phyloP scores from a whole-genome alignment of 2,797 vertebrate species.

The Pseudotriccus pelzelni region DNA sequence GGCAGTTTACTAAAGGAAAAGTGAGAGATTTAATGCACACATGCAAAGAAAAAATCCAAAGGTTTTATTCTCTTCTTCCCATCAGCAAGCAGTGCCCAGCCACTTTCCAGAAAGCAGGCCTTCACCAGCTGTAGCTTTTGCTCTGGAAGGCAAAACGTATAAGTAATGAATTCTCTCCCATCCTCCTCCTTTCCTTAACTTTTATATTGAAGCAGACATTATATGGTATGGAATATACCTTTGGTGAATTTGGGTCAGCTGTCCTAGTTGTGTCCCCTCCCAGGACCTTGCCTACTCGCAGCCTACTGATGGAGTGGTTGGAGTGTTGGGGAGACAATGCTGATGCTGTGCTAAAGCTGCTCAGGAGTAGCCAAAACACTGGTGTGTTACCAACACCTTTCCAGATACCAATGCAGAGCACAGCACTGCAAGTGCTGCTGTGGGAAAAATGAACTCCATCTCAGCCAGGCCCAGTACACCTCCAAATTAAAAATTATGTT shows the following conservation, averaged over 20 bases:
- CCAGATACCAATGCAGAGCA: neutral
- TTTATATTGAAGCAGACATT: neutral
- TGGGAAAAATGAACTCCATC: neutral
- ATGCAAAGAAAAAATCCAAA: neutral
- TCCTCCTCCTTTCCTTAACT: neutral
- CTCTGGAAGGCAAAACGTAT: neutral
- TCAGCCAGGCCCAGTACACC: neutral
- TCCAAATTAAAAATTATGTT: neutral
- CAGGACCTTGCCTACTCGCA: accelerated
- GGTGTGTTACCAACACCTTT: neutral
- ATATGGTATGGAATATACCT: neutral
- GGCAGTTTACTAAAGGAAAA: neutral
- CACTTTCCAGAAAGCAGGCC: neutral
- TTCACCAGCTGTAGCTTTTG: neutral
- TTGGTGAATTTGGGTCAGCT: neutral
- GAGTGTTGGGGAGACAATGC: neutral
- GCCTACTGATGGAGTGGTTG: neutral
- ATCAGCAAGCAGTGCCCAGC: too few relatives aligned
- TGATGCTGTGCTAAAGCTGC: neutral
- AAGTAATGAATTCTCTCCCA: accelerated
- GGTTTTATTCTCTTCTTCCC: neutral
- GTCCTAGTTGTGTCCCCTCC: neutral
- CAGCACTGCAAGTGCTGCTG: neutral
- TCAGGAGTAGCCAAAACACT: neutral
- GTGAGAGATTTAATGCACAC: accelerated